Conservation (phyloP, 37 sponge, comb jelly and placozoan species). For the Ephydatia muelleri region DNA sequence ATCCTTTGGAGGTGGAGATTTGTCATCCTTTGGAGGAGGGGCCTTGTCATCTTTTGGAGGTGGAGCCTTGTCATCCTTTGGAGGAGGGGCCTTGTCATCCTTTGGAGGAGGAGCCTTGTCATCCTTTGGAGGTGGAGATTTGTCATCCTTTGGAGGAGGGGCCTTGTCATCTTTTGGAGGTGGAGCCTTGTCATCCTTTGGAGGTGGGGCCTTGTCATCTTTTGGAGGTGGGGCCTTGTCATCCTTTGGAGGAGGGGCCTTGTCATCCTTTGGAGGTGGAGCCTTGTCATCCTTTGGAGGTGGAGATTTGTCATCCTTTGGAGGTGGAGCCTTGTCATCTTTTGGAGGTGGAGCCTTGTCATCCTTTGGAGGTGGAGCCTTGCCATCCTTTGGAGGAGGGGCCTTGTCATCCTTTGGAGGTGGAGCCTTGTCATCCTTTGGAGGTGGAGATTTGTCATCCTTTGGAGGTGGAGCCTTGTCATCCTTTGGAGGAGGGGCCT, state of each 20-base stretch:
- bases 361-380: neutral
- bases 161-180: neutral
- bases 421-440: neutral
- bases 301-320: neutral
- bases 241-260: neutral
- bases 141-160: neutral
- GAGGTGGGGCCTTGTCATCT: neutral
- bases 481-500: neutral
- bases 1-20: neutral
- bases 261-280: neutral
- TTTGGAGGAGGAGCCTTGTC: neutral
- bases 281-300: neutral
- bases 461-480: neutral
- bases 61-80: neutral
- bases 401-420: neutral
- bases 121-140: neutral
- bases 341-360: neutral
- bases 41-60: neutral
- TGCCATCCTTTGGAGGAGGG: neutral
- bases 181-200: neutral
- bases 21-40: neutral
- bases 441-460: neutral
- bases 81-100: neutral
- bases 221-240: neutral
- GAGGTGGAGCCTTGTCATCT: neutral